Evolutionary conservation across 1,140 invertebrate species (phyloP), one percentile per base, ranked within the genome.

Genomic region (Pachypsylla venusta): DNA sequence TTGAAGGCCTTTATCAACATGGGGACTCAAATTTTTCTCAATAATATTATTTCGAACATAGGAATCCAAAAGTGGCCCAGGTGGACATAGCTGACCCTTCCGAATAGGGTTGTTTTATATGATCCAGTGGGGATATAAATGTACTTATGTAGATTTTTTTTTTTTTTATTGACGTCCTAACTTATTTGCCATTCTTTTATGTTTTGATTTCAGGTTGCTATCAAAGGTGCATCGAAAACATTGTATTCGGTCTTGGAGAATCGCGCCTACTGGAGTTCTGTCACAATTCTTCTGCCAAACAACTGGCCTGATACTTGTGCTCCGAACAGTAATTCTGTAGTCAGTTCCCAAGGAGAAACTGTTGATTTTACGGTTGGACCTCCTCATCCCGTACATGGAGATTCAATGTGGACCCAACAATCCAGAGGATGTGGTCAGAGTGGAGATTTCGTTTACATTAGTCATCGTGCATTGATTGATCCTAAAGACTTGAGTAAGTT

Each of bases 371-470:
- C 70, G n/a, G 66, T 81, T 1, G 71, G 72, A 13, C 65, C 69
- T 2, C 67, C 73, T 5, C 77, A 77, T 63, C 75, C 75, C 0
- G 69, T 75, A 3, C 73, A 76, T 62, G 76, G 76, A 2, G 69
- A 75, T 56, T 61, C 64, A 1, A 68, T 73, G 3, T 82, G 75
- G 74, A 80, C 79, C 1, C 76, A 80, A 63, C 80, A 81, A 67
- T 75, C 76, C 7, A 62, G 71, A 7, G 75, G 77, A 0, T 82
- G 80, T 61, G 79, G 78, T 3, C 68, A 74, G 60, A 69, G 69
- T 2, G 80, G 80, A 1, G 77, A 81, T 67, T 77, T 78, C 62
- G 77, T 82, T 14, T 77, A 75, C 63, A 53, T 80, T 2, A 73
- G 74, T 54, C 74, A 74, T 59, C 62, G 64, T 28, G 20, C 64